phyloP scores from a whole-genome alignment of 2,888 invertebrate species.

The Rosalia funebris region DNA sequence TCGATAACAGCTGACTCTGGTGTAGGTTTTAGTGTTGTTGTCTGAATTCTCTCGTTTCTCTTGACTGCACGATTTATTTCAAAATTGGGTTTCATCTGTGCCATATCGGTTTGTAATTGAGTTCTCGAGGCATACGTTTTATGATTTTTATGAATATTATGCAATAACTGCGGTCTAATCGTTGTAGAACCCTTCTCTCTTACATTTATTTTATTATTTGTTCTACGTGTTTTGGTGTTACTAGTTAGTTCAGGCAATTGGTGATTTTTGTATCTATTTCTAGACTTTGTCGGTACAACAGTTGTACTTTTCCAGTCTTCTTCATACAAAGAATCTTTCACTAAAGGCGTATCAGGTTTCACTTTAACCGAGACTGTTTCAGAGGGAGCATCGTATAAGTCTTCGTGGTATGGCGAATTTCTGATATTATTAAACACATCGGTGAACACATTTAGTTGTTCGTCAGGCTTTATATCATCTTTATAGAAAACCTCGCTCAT shows the following conservation, averaged over 20 bases:
- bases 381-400: not conserved
- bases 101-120: not conserved
- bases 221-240: not conserved
- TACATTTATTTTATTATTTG: not conserved
- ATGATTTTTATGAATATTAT: not conserved
- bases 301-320: not conserved
- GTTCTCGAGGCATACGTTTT: not conserved
- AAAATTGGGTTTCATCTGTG: too few species aligned
- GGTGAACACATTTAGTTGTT: slow-evolving; percentile 64
- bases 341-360: not conserved
- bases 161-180: not conserved
- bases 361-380: not conserved
- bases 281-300: not conserved
- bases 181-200: not conserved
- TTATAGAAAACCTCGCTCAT: slow-evolving; percentile 61
- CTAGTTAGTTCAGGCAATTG: too few species aligned
- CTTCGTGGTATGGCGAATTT: slow-evolving; percentile 49
- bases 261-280: not conserved
- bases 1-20: not conserved
- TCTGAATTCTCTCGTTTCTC: slow-evolving; percentile 2
- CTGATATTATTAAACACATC: slow-evolving; percentile 67
- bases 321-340: not conserved
- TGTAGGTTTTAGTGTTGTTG: slow-evolving; percentile 27
- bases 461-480: slow-evolving; percentile 61
- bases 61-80: slow-evolving; percentile 4